These are phyloP conservation scores for Epizoanthus rinbou DNA, from an alignment of 92 coral and sea anemone genomes.

Conservation along the genomic window DNA sequence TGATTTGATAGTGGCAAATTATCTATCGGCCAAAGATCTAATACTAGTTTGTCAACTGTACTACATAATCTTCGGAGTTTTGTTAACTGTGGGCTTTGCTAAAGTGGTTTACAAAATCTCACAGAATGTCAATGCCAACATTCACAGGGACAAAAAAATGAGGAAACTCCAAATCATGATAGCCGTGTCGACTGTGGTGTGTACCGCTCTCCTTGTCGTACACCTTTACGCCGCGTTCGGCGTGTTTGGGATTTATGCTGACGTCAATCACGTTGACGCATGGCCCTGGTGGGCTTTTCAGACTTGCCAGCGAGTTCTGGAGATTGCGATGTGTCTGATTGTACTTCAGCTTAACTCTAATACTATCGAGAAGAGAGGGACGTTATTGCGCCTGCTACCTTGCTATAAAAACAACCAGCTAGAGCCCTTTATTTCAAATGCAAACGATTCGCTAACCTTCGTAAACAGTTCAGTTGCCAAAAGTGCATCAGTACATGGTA, in stretches of 20 bases:
- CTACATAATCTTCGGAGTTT: constrained; percentile 60
- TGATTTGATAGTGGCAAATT: constrained; percentile 76
- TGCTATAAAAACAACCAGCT: constrained; percentile 36
- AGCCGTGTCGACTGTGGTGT: constrained; percentile 59
- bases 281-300: constrained; percentile 99
- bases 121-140: constrained; percentile 65
- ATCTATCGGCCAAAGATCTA: constrained; percentile 75
- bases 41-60: constrained; percentile 89
- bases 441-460: not conserved
- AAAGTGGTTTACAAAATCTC: constrained; percentile 84
- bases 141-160: constrained; percentile 67
- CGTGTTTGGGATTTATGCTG: constrained; percentile 94
- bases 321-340: constrained; percentile 68
- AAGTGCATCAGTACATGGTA: not conserved
- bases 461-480: not conserved
- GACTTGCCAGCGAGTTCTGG: constrained; percentile 70
- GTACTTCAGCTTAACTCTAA: constrained; percentile 64
- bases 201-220: constrained; percentile 47
- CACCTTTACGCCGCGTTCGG: constrained; percentile 90
- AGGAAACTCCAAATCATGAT: constrained; percentile 74
- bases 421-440: not conserved
- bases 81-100: constrained; percentile 76
- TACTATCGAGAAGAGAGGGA: constrained; percentile 23
- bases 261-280: constrained; percentile 69
- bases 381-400: constrained; percentile 18